These are phyloP conservation scores for Clarias magur DNA, from an alignment of 2,113 vertebrate genomes.

Conservation along the genomic window DNA sequence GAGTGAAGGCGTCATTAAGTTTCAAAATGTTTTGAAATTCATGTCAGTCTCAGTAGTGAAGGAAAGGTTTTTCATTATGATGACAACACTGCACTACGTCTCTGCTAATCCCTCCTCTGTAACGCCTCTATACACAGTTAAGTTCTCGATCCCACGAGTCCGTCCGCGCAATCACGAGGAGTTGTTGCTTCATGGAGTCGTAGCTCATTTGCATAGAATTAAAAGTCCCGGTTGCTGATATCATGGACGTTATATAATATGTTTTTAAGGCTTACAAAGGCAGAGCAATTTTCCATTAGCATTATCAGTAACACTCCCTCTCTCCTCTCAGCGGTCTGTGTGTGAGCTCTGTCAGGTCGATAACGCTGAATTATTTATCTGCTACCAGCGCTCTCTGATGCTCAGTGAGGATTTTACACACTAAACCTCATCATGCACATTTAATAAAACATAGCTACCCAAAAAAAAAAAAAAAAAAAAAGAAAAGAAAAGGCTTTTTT, in stretches of 20 bases:
- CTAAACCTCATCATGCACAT: neutral
- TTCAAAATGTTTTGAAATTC: no score
- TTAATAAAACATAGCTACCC: neutral
- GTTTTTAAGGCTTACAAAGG: neutral
- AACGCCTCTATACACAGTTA: no score
- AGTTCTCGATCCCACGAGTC: no score
- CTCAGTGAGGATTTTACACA: constrained; percentile 26
- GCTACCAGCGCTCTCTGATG: neutral
- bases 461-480: no score
- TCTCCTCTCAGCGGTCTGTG: neutral
- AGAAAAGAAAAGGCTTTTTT: no score
- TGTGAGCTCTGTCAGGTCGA: constrained; percentile 26
- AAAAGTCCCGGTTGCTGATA: neutral
- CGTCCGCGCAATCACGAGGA: neutral
- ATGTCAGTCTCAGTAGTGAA: no score
- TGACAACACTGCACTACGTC: no score
- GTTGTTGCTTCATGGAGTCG: neutral
- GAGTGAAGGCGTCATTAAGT: no score
- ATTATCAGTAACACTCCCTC: neutral
- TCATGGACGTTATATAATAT: neutral
- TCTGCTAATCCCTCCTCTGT: no score
- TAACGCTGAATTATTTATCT: constrained; percentile 48
- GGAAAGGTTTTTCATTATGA: no score
- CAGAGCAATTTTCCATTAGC: neutral
- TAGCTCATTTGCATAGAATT: neutral